phyloP scores from a whole-genome alignment of 37 sponge, comb jelly and placozoan genomes.

The Hexactinellida sp. region DNA sequence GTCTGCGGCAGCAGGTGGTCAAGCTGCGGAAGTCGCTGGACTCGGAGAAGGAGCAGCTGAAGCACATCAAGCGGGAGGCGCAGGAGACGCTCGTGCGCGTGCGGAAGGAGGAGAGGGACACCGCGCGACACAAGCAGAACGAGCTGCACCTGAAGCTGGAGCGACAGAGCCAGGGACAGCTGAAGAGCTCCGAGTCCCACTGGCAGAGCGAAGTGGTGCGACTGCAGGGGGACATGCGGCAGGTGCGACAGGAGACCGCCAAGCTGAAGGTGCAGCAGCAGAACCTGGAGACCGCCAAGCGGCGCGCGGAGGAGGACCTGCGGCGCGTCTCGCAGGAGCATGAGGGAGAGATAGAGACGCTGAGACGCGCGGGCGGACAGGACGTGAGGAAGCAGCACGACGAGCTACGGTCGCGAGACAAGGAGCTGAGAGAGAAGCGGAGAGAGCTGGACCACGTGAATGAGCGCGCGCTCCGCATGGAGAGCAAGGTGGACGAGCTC shows the following conservation, averaged over 20 bases:
- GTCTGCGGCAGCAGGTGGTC: neutral
- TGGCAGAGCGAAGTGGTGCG: conserved; percentile 7
- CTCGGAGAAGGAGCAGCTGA: neutral
- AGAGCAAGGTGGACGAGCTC: neutral
- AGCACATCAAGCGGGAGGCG: neutral
- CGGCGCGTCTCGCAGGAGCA: neutral
- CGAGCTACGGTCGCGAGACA: neutral
- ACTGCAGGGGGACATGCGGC: neutral
- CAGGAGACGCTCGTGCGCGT: conserved; percentile 3
- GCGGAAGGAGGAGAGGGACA: neutral
- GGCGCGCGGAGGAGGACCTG: neutral
- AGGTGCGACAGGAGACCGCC: neutral
- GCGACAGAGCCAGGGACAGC: conserved; percentile 9
- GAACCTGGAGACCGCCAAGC: neutral
- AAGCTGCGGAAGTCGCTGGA: neutral
- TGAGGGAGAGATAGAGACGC: neutral
- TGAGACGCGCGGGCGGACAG: neutral
- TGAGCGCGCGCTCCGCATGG: neutral
- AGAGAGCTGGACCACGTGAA: neutral
- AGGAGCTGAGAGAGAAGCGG: conserved; percentile 1
- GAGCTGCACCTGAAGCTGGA: neutral
- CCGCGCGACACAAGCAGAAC: conserved; percentile 1
- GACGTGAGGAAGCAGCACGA: conserved; percentile 1
- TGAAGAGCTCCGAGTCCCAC: conserved; percentile 8
- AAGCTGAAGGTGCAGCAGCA: neutral